Conservation (phyloP, 2,888 invertebrate species). For the Andrena dorsata region DNA sequence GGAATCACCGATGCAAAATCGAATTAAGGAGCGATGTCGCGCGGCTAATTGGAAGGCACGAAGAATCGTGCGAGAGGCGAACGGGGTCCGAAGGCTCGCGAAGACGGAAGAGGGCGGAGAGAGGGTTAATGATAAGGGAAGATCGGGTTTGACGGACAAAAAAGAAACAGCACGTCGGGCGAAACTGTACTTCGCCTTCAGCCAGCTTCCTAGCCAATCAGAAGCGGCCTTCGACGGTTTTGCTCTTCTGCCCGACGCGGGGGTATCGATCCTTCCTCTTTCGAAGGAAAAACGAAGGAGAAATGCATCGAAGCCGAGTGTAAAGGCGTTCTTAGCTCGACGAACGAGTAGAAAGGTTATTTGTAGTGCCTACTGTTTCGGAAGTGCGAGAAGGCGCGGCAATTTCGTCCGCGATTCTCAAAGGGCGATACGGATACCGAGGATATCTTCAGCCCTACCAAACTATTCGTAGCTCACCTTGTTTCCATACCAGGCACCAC, state of each 20-base stretch:
- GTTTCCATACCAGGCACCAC: conserved; percentile 79
- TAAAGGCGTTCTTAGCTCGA: not conserved
- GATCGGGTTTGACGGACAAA: conserved; percentile 37
- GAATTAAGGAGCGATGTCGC: not conserved
- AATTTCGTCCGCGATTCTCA: not conserved
- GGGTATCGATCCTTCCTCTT: conserved; percentile 62
- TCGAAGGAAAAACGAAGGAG: not conserved
- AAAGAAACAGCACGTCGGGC: conserved; percentile 49
- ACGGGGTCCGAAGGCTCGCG: not conserved
- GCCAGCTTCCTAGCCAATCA: conserved; percentile 79
- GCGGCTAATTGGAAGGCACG: conserved; percentile 6
- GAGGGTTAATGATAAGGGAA: conserved; percentile 36
- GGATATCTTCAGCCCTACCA: not conserved
- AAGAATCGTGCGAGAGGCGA: not conserved
- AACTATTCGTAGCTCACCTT: conserved; percentile 70
- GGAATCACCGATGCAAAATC: conserved; percentile 14
- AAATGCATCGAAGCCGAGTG: not conserved
- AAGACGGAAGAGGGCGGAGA: not conserved
- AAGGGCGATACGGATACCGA: not conserved
- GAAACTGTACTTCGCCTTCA: conserved; percentile 75
- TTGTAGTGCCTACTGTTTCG: no score
- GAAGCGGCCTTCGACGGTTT: conserved; percentile 75
- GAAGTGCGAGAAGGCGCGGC: no score
- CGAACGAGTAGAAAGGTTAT: not conserved
- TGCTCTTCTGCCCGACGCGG: conserved; percentile 46